Base-by-base conservation (phyloP, 2,888 invertebrate genomes). In the Drosophila sordidula region DNA sequence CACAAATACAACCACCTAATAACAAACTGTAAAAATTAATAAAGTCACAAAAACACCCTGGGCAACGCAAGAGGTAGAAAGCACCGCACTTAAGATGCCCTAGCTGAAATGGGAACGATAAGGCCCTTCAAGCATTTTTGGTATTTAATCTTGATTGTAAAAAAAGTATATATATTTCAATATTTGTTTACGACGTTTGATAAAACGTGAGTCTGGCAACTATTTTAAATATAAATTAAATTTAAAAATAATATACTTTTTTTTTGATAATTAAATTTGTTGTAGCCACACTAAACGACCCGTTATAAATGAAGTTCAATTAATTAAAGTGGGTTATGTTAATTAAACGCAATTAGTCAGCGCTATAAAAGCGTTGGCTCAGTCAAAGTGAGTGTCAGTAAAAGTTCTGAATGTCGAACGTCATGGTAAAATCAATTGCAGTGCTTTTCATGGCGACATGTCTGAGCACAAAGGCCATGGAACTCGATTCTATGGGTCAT, bases 1-100 rank as follows among this genome's bases (percentile, higher is more conserved):
- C 44, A 26, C 58, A 63, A 50, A 29, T 38, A 56, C 73, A 59
- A 57, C 51, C 57, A 70, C 41, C 70, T 69, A 70, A 75, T 68
- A 75, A 75, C 69, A 62, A 75, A 66, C 65, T 68, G 72, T 65
- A 85, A 82, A 78, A 64, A 55, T 54, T 68, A 68, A 76, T 71
- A 77, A 61, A 56, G 6, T 4, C 49, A 25, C 36, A 44, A 50
- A 36, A 63, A 25, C 2, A 2, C 29, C 29, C 46, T 36, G n/a
- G 14, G 16, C 26, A 8, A 3, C 26, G 3, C 16, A 22, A 9
- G 32, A 3, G 12, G n/a, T n/a, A 8, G 22, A 39, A 18, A 16
- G 6, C n/a, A 11, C 8, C 47, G 55, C 38, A 56, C 42, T 45
- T 18, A n/a, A 12, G 12, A 76, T 76, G 16, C 76, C 22, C 77